phyloP scores from a whole-genome alignment of 2,113 vertebrate species.

The Zosterops japonicus region DNA sequence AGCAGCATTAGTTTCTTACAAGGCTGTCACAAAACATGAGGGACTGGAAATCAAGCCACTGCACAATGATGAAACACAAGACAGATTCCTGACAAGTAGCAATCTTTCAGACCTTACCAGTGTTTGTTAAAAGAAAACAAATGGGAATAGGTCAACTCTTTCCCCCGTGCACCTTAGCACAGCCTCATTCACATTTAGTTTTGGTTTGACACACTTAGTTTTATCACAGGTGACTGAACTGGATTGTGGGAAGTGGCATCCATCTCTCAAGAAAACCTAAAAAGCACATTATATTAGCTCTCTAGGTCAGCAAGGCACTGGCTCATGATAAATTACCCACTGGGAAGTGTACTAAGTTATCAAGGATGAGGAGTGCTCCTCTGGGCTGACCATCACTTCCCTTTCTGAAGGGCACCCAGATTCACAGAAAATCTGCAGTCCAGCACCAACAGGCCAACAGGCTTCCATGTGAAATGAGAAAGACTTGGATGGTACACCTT shows the following conservation, averaged over 20 bases:
- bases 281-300: background rate
- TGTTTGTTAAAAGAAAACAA: background rate
- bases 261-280: background rate
- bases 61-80: background rate
- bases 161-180: background rate
- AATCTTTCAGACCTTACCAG: background rate
- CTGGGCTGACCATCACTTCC: background rate
- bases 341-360: background rate
- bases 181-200: background rate
- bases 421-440: background rate
- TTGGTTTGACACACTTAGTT: background rate
- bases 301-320: background rate
- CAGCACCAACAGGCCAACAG: background rate
- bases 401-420: background rate
- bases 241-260: background rate
- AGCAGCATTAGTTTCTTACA: background rate
- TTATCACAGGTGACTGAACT: background rate
- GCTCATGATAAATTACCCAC: background rate
- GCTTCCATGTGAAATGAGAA: background rate
- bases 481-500: background rate
- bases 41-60: conserved; percentile 1
- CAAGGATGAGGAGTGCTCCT: accelerated
- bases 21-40: conserved; percentile 19
- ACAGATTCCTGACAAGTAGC: background rate
- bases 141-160: background rate